Conservation (phyloP, 1,140 invertebrate species). For the Micrasema minimum region DNA sequence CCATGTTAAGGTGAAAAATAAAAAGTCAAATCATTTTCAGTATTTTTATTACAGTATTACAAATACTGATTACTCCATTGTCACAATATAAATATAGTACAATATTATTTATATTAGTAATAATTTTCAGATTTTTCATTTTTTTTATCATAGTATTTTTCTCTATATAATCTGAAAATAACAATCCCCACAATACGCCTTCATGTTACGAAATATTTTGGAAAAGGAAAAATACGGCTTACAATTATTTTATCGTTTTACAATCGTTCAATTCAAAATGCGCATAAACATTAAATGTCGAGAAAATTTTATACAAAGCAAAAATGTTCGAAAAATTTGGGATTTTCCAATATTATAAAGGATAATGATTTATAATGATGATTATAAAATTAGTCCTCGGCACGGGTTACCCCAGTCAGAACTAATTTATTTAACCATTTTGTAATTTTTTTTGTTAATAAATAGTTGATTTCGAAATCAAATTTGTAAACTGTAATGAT, state of each 20-base stretch:
- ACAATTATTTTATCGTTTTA: no score
- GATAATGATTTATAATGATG: no score
- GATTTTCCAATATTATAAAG: background rate
- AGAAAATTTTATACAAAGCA: constrained; percentile 12
- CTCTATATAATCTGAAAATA: constrained; percentile 53
- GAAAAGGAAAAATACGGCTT: constrained; percentile 18
- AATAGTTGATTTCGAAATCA: no score
- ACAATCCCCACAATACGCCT: constrained; percentile 46
- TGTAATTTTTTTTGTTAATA: no score
- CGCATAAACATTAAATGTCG: constrained; percentile 4
- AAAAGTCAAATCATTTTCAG: constrained; percentile 36
- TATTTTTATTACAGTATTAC: constrained; percentile 55
- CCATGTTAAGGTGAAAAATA: no score
- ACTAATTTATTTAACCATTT: no score
- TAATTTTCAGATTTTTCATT: constrained; percentile 48
- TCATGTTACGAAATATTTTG: constrained; percentile 6
- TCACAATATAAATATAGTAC: constrained; percentile 56
- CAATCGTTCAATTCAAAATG: constrained; percentile 12
- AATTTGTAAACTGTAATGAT: no score
- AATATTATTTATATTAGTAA: constrained; percentile 54
- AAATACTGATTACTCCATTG: constrained; percentile 55
- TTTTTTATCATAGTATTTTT: constrained; percentile 52
- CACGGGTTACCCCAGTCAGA: no score
- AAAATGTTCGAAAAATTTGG: background rate
- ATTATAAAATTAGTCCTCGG: no score